Conservation (phyloP, 2,797 vertebrate genomes). For the Linurgus olivaceus region DNA sequence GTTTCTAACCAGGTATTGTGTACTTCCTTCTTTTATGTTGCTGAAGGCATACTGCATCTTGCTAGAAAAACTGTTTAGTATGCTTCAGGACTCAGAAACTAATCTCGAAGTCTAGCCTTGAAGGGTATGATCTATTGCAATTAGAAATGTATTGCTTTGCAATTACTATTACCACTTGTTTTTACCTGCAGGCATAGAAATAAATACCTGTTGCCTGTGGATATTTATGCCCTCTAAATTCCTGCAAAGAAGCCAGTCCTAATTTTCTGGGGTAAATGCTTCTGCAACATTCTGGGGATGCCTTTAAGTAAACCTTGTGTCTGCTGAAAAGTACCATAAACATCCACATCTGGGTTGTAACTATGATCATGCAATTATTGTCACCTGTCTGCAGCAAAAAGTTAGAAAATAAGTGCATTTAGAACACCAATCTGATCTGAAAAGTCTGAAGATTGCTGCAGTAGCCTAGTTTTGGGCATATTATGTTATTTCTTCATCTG, state of each 20-base stretch:
- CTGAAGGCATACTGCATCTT: neutral
- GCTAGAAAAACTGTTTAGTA: slow-evolving; percentile 43
- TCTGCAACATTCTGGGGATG: neutral
- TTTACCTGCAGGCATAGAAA: slow-evolving; percentile 49
- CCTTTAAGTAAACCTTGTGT: neutral
- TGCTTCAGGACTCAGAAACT: slow-evolving; percentile 38
- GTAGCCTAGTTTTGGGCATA: neutral
- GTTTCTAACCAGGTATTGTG: neutral
- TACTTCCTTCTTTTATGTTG: neutral
- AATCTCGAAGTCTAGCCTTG: slow-evolving; percentile 43
- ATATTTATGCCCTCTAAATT: slow-evolving; percentile 48
- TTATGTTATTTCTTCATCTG: neutral
- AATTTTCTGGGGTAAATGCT: neutral
- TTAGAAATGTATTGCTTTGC: slow-evolving; percentile 64
- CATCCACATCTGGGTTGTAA: neutral
- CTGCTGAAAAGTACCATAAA: neutral
- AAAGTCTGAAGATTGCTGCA: neutral
- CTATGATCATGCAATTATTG: neutral
- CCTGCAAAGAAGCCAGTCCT: neutral
- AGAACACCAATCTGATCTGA: neutral
- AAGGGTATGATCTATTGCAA: slow-evolving; percentile 52
- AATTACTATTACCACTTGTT: slow-evolving; percentile 55
- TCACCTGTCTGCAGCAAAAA: neutral
- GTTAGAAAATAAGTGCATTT: neutral
- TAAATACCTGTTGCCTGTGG: slow-evolving; percentile 52